These are phyloP conservation scores for Samia ricini DNA, from an alignment of 1,140 invertebrate genomes.

Conservation along the genomic window DNA sequence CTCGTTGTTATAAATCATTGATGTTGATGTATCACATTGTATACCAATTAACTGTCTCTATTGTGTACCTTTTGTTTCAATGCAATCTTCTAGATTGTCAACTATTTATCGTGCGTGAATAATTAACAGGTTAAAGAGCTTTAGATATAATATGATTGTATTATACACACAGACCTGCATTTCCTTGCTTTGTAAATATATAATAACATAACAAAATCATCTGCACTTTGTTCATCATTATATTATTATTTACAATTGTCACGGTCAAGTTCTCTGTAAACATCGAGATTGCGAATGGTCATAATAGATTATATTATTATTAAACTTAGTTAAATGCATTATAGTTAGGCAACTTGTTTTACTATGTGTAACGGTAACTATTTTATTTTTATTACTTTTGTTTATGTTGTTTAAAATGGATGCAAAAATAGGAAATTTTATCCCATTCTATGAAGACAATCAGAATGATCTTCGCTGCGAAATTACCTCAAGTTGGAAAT, in stretches of 20 bases:
- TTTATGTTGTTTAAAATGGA: too few relatives aligned
- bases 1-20: too few relatives aligned
- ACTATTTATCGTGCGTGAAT: background rate
- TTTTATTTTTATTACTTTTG: background rate
- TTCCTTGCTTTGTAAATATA: background rate
- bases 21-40: background rate
- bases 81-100: background rate
- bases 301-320: background rate
- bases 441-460: too few relatives aligned
- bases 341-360: background rate
- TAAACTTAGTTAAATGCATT: background rate
- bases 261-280: background rate
- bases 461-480: too few relatives aligned
- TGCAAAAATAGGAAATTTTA: too few relatives aligned
- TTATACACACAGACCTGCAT: background rate
- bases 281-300: background rate
- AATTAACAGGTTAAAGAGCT: background rate
- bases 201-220: background rate
- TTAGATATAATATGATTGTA: background rate
- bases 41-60: background rate
- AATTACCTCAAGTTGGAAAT: too few relatives aligned
- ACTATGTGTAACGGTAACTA: background rate
- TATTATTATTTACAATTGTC: background rate
- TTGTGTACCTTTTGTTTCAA: background rate
- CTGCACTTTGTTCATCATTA: constrained; percentile 1